Percentiles rank a stretch among this genome's conserved stretches.
Conservation (phyloP, 2,113 vertebrate genomes). For the Misgurnus anguillicaudatus region DNA sequence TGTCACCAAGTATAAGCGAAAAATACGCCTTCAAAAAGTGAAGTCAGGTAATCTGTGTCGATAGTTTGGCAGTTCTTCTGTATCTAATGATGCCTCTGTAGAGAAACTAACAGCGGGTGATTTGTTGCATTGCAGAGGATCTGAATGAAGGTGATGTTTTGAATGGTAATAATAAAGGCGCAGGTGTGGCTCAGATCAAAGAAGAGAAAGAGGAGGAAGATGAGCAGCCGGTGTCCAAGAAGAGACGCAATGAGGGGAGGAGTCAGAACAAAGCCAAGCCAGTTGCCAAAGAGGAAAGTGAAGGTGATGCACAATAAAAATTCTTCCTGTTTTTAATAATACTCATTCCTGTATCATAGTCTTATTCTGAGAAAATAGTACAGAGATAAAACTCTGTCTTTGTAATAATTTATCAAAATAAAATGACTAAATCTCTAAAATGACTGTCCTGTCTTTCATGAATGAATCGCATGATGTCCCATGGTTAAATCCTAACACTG, state of each 20-base stretch:
- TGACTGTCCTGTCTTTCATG: too few relatives aligned
- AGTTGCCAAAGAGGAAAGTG: constrained; percentile 56
- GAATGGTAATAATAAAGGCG: not conserved
- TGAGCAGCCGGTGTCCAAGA: constrained; percentile 65
- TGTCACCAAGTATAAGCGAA: constrained; percentile 71
- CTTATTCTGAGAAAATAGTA: too few relatives aligned
- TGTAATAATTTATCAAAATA: too few relatives aligned
- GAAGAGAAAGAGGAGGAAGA: constrained; percentile 62
- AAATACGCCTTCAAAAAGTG: constrained; percentile 66
- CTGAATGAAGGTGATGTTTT: constrained; percentile 30
- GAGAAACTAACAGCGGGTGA: not conserved
- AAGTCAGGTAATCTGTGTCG: constrained; percentile 61
- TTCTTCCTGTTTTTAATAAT: too few relatives aligned
- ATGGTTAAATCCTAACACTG: too few relatives aligned
- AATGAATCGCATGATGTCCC: too few relatives aligned
- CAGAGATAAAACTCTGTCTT: too few relatives aligned
- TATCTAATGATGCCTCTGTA: not conserved
- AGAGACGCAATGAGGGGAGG: constrained; percentile 58
- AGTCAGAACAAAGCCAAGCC: constrained; percentile 51
- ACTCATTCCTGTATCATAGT: too few relatives aligned
- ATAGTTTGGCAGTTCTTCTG: too few relatives aligned
- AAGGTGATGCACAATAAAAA: constrained; percentile 58
- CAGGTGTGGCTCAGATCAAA: constrained; percentile 53
- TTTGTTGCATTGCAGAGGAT: constrained; percentile 54
- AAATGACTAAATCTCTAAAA: too few relatives aligned